Base-by-base conservation (phyloP, 1,140 invertebrate species). In the Berghia stephanieae region DNA sequence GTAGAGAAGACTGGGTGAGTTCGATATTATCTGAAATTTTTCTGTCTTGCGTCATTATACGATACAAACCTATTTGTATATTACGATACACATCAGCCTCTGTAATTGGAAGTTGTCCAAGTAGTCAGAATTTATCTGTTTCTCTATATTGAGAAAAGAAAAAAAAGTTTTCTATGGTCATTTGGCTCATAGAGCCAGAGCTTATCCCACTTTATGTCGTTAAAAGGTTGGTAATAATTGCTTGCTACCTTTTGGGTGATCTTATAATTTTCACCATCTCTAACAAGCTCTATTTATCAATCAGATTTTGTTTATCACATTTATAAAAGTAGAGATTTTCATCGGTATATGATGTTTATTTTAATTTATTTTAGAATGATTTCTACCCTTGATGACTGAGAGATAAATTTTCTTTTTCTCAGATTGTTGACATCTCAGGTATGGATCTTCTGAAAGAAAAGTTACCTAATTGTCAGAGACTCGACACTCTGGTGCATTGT, bases 371-470 rank as follows among this genome's bases (percentile, higher is more conserved):
- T 10, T 49, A 49, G n/a, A 49, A 49, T n/a, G n/a, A 49, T 49
- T 49, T 10, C 10, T 49, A 49, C n/a, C 42, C n/a, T 24, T 10
- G 27, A 13, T 49, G n/a, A n/a, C n/a, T n/a, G n/a, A n/a, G n/a
- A n/a, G n/a, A n/a, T 49, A 49, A 49, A 27, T 38, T 36, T 46
- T 38, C 77, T n/a, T 76, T 38, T 57, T 66, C 72, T 2, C 75
- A 85, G 84, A 78, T 85, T 60, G 79, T 85, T 24, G 79, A 85
- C 78, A 77, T 84, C 24, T 85, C 84, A 24, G 84, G 84, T 57
- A 76, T 80, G 13, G 81, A 81, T 18, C 63, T 84, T 3, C 72
- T 85, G 44, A 78, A 77, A 34, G 72, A 80, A 10, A 82, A 79
- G 60, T 60, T 85, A 4, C 76, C 81, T 6, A 82, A 85, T 69